phyloP scores from a whole-genome alignment of 2,113 vertebrate species.

The Vireo altiloquus region DNA sequence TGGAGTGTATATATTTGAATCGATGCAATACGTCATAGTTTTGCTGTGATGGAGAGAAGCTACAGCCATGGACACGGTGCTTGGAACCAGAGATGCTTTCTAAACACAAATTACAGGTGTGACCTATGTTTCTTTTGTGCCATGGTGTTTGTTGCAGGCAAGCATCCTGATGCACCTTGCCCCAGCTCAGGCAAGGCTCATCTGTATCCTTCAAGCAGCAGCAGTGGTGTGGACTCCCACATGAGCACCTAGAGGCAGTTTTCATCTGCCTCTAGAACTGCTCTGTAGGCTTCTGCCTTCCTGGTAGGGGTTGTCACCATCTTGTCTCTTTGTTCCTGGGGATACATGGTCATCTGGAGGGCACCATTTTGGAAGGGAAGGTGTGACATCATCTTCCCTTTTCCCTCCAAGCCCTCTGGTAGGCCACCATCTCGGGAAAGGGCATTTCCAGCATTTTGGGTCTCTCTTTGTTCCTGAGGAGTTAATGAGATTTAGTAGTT shows the following conservation, averaged over 20 bases:
- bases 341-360: neutral
- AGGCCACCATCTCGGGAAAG: neutral
- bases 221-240: neutral
- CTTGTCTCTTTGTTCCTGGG: neutral
- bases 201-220: neutral
- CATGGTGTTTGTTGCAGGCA: neutral
- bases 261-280: neutral
- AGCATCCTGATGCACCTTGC: neutral
- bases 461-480: neutral
- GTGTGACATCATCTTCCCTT: neutral
- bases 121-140: neutral
- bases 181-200: neutral
- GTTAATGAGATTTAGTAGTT: neutral
- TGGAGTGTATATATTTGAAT: rapidly evolving
- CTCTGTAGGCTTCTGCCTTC: neutral
- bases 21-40: rapidly evolving
- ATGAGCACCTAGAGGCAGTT: neutral
- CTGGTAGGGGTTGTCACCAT: neutral
- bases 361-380: neutral
- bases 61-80: neutral
- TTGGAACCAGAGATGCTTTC: neutral
- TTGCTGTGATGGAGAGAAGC: neutral
- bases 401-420: neutral
- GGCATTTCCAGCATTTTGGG: neutral
- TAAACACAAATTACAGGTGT: neutral